Evolutionary conservation across 1,140 invertebrate species (phyloP).

Genomic region (Temnothorax curvispinosus): DNA sequence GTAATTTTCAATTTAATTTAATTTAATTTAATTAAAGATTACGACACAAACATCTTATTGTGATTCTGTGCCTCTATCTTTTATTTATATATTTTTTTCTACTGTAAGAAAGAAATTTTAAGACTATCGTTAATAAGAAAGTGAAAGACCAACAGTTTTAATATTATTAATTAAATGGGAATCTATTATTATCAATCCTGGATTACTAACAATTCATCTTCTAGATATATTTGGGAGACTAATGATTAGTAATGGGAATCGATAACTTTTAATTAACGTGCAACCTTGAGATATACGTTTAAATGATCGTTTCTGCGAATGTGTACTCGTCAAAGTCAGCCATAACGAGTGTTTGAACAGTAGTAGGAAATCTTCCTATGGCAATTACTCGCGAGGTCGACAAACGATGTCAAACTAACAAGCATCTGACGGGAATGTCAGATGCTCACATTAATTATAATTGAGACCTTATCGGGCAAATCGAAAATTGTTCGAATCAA

Average conservation of each 20-base stretch:
- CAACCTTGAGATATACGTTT: not conserved
- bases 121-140: not conserved
- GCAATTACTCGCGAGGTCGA: slow-evolving; percentile 18
- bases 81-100: not conserved
- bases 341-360: slow-evolving; percentile 19
- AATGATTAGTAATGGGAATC: not conserved
- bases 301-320: not conserved
- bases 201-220: not conserved
- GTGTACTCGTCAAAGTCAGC: slow-evolving; percentile 12
- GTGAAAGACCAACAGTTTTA: not conserved
- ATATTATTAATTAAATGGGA: not conserved
- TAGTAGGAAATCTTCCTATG: slow-evolving; percentile 13
- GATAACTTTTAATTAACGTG: not conserved
- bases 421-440: not conserved
- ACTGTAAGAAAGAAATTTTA: not conserved
- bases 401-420: slow-evolving; percentile 24
- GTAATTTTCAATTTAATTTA: no score
- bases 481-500: not conserved
- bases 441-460: slow-evolving; percentile 7
- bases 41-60: no score
- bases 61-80: no score
- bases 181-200: not conserved
- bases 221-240: not conserved
- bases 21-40: no score
- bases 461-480: not conserved